Conservation (phyloP, 2,888 invertebrate genomes). For the Thalpophila matura region DNA sequence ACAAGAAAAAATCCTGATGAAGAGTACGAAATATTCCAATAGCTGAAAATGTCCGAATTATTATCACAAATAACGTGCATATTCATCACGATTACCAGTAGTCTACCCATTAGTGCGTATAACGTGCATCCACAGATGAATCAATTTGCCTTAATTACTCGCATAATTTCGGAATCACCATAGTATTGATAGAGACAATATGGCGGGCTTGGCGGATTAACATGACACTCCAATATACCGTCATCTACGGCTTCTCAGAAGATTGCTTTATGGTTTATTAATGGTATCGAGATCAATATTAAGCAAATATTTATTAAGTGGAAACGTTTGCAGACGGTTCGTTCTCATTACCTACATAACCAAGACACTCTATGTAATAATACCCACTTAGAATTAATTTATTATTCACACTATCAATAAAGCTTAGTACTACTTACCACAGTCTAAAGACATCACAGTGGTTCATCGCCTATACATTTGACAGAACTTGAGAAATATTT, state of each 20-base stretch:
- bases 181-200: conserved; percentile 9
- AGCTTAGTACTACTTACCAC: conserved; percentile 52
- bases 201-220: background rate
- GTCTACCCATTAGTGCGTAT: background rate
- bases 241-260: background rate
- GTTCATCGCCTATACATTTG: too few relatives aligned
- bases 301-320: conserved; percentile 42
- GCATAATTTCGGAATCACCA: conserved; percentile 24
- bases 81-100: conserved; percentile 28
- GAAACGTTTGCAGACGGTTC: conserved; percentile 18
- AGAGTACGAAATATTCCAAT: background rate
- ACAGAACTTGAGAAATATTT: too few relatives aligned
- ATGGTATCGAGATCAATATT: conserved; percentile 37
- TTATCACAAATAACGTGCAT: conserved; percentile 13
- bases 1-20: too few relatives aligned
- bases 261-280: conserved; percentile 40
- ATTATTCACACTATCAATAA: conserved; percentile 51
- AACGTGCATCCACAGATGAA: conserved; percentile 22
- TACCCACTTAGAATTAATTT: conserved; percentile 51
- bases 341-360: conserved; percentile 38
- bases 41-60: background rate
- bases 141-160: conserved; percentile 46
- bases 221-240: conserved; percentile 1
- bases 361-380: conserved; percentile 16
- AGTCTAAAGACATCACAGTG: too few relatives aligned